Evolutionary conservation across 2,113 vertebrate species (phyloP).

Genomic region (Ptilorrhoa leucosticta): DNA sequence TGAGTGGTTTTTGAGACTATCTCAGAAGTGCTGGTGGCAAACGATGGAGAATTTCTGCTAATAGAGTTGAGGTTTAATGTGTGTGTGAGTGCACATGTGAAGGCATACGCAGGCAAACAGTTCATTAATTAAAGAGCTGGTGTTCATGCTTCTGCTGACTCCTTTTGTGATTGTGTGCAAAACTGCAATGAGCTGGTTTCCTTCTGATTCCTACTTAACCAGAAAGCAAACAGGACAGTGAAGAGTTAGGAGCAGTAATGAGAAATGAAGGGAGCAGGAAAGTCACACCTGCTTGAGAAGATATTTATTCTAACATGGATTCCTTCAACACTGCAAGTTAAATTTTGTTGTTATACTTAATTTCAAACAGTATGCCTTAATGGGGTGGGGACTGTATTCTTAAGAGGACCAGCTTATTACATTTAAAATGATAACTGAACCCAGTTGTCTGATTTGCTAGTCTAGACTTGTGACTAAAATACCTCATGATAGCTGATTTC

Average conservation of each 20-base stretch:
- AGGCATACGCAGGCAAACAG: neutral
- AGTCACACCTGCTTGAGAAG: neutral
- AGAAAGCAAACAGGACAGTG: neutral
- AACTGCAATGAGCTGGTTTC: neutral
- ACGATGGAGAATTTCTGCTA: neutral
- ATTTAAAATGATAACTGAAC: neutral
- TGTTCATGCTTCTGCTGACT: neutral
- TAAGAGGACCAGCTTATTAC: neutral
- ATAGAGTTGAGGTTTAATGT: neutral
- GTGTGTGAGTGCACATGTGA: neutral
- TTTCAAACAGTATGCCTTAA: neutral
- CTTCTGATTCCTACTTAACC: neutral
- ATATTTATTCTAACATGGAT: neutral
- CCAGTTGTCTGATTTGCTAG: neutral
- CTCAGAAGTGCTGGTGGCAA: neutral
- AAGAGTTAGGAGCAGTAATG: neutral
- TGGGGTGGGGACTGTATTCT: neutral
- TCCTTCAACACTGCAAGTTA: neutral
- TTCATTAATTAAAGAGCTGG: neutral
- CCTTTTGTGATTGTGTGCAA: neutral
- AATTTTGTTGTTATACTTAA: neutral
- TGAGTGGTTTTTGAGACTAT: neutral
- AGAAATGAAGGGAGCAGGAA: neutral
- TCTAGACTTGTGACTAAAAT: neutral
- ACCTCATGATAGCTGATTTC: neutral